These are phyloP conservation scores for Allygus modestus DNA, from an alignment of 2,888 invertebrate genomes.

Conservation along the genomic window DNA sequence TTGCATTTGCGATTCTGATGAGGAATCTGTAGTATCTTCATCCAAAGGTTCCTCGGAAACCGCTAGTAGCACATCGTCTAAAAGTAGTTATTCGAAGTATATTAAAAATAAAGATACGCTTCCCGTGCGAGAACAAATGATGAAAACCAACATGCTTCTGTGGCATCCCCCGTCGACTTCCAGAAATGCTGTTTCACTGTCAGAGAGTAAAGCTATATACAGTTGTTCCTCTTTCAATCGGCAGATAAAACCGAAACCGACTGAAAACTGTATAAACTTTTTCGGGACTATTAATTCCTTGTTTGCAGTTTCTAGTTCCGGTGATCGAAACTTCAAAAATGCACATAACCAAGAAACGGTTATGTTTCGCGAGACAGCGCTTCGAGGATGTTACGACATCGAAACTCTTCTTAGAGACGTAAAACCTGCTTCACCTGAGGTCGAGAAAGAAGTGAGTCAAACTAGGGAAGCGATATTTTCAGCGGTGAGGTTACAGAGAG, in stretches of 20 bases:
- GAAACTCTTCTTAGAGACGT: constrained; percentile 29
- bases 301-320: background rate
- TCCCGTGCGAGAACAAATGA: background rate
- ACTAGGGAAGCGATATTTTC: constrained; percentile 51
- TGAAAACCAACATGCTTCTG: constrained; percentile 27
- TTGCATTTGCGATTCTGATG: constrained; percentile 12
- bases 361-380: constrained; percentile 41
- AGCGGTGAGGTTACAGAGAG: constrained; percentile 11
- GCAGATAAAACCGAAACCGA: background rate
- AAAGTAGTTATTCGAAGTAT: background rate
- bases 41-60: constrained; percentile 7
- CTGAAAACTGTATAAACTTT: background rate
- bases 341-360: constrained; percentile 35
- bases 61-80: background rate
- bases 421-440: background rate
- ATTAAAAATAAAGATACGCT: background rate
- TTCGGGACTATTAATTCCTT: constrained; percentile 1
- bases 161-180: constrained; percentile 9
- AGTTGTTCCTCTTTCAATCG: background rate
- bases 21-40: background rate
- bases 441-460: constrained; percentile 35
- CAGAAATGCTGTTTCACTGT: background rate
- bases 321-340: background rate
- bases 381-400: constrained; percentile 47
- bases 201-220: background rate